Evolutionary conservation across 2,888 invertebrate species (phyloP).

Genomic region (Hoplodrina blanda): DNA sequence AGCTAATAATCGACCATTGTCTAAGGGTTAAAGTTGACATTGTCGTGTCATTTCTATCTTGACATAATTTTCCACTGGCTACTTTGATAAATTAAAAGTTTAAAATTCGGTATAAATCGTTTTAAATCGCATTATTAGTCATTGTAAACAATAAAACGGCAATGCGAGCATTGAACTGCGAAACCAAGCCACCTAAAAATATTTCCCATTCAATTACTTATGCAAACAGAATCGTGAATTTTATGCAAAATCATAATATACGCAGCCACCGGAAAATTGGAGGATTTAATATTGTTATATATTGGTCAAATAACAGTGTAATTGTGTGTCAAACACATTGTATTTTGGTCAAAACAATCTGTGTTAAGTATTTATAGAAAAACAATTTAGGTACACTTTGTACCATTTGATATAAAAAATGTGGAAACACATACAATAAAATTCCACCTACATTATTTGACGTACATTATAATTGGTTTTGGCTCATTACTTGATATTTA

Average conservation of each 20-base stretch:
- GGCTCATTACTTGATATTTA: not conserved
- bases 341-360: constrained; percentile 4
- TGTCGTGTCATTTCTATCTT: not conserved
- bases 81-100: not conserved
- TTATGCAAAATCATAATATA: constrained; percentile 65
- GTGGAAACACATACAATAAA: not conserved
- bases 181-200: constrained; percentile 55
- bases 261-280: constrained; percentile 62
- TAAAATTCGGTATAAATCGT: constrained; percentile 14
- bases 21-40: not conserved
- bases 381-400: not conserved
- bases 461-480: not conserved
- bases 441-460: too few species aligned
- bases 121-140: constrained; percentile 42
- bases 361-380: not conserved
- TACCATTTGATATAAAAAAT: not conserved
- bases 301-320: constrained; percentile 52
- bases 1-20: constrained; percentile 14
- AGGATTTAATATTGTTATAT: constrained; percentile 61
- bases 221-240: constrained; percentile 69
- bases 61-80: not conserved
- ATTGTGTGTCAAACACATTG: constrained; percentile 15
- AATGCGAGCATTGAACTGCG: constrained; percentile 44
- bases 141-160: constrained; percentile 47
- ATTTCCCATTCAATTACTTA: constrained; percentile 70